Evolutionary conservation across 2,888 invertebrate species (phyloP).

Genomic region (Agonopterix alstromeriana): DNA sequence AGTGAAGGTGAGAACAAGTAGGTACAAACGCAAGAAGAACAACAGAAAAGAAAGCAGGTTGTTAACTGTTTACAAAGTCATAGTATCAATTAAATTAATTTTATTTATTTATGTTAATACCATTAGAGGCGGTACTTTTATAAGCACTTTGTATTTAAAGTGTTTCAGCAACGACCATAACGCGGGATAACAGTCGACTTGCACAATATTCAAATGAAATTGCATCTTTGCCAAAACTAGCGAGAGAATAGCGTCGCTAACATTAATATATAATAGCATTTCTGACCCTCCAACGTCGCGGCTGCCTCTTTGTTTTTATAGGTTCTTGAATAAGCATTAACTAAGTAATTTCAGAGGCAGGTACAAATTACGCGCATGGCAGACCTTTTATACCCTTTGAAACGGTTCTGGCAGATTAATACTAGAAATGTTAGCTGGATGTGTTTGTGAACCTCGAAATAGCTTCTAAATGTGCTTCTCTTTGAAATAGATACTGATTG

Average conservation of each 20-base stretch:
- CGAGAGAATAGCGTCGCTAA: slow-evolving; percentile 63
- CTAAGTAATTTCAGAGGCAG: slow-evolving; percentile 53
- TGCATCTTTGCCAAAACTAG: slow-evolving; percentile 77
- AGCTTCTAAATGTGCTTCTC: slow-evolving; percentile 10
- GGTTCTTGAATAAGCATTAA: slow-evolving; percentile 66
- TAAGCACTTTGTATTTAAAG: slow-evolving; percentile 68
- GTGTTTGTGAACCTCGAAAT: slow-evolving; percentile 9
- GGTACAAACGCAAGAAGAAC: too few species aligned
- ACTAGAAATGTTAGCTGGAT: slow-evolving; percentile 15
- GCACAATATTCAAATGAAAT: slow-evolving; percentile 77
- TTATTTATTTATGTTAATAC: slow-evolving; percentile 18
- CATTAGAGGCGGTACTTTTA: slow-evolving; percentile 45
- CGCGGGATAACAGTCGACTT: slow-evolving; percentile 62
- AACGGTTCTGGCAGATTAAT: slow-evolving; percentile 13
- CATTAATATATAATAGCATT: slow-evolving; percentile 73
- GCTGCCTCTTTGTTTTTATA: slow-evolving; percentile 67
- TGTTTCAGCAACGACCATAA: slow-evolving; percentile 54
- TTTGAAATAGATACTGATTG: slow-evolving; percentile 1
- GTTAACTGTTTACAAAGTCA: background rate
- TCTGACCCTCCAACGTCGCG: slow-evolving; percentile 60
- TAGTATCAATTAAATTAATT: slow-evolving; percentile 32
- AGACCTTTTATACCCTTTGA: slow-evolving; percentile 32
- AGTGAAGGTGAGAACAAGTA: too few species aligned
- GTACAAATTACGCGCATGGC: slow-evolving; percentile 46
- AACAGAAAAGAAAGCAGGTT: background rate